Conservation (phyloP, 2,113 vertebrate species). For the Ia io region DNA sequence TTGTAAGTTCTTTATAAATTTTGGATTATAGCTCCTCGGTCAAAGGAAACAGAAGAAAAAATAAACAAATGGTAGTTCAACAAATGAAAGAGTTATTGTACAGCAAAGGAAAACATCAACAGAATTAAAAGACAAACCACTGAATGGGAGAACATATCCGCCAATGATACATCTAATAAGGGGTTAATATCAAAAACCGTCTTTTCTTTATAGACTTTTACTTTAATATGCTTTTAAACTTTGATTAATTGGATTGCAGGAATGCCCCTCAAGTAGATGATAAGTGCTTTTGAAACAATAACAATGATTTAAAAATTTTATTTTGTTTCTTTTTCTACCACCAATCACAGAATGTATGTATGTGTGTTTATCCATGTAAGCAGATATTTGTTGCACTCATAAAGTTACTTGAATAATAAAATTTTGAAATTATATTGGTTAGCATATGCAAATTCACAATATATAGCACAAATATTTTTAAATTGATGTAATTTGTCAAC, state of each 20-base stretch:
- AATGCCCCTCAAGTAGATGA: neutral
- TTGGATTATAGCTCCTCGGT: no score
- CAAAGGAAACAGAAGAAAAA: no score
- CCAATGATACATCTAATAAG: no score
- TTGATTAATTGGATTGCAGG: neutral
- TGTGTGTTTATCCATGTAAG: neutral
- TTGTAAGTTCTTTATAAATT: no score
- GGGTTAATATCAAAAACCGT: no score
- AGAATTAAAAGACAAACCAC: no score
- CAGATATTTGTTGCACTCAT: neutral
- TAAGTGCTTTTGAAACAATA: neutral
- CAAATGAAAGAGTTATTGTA: no score
- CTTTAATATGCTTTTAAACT: neutral
- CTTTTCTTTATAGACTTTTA: neutral
- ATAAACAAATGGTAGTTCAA: no score
- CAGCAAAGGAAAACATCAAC: no score
- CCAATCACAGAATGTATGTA: neutral
- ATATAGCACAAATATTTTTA: neutral
- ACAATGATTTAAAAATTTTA: neutral
- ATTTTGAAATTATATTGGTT: neutral
- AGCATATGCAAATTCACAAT: neutral
- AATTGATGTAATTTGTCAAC: neutral
- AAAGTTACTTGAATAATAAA: neutral
- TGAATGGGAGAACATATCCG: no score
- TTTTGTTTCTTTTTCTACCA: neutral